phyloP scores from a whole-genome alignment of 1,140 invertebrate genomes.

The Brachionus manjavacas region DNA sequence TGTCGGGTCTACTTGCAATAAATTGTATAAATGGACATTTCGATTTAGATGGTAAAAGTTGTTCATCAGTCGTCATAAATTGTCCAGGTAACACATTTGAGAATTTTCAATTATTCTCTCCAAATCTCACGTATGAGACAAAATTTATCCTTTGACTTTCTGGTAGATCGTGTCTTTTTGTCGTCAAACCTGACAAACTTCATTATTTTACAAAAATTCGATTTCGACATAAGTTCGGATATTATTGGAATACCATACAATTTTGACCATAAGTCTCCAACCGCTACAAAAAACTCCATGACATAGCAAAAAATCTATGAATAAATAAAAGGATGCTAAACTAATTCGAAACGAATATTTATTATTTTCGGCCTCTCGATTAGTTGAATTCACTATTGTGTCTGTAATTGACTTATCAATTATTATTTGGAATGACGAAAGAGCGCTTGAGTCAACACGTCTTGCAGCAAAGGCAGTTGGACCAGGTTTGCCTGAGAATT shows the following conservation, averaged over 20 bases:
- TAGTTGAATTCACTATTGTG: not conserved
- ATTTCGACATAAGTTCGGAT: constrained; percentile 16
- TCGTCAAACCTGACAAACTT: constrained; percentile 42
- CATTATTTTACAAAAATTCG: constrained; percentile 31
- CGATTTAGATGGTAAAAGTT: constrained; percentile 41
- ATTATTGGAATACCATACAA: not conserved
- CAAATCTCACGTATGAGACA: constrained; percentile 42
- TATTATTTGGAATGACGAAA: not conserved
- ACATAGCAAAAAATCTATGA: not conserved
- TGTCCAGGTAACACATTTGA: constrained; percentile 34
- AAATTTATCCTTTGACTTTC: constrained; percentile 42
- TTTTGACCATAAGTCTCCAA: constrained; percentile 8
- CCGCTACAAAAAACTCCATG: not conserved
- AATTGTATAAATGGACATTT: constrained; percentile 43
- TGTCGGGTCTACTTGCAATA: constrained; percentile 44
- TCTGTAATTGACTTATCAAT: not conserved
- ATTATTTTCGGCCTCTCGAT: not conserved
- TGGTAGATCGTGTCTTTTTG: not conserved
- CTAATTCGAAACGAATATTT: not conserved
- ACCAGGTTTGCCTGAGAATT: not conserved
- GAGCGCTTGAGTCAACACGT: not conserved
- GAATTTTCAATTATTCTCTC: constrained; percentile 44
- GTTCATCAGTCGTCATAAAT: constrained; percentile 43
- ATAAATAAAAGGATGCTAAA: not conserved
- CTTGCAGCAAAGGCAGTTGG: not conserved